Percentiles rank a stretch among this genome's conserved stretches.
Conservation (phyloP, 2,888 invertebrate species). For the Crematogaster levior region DNA sequence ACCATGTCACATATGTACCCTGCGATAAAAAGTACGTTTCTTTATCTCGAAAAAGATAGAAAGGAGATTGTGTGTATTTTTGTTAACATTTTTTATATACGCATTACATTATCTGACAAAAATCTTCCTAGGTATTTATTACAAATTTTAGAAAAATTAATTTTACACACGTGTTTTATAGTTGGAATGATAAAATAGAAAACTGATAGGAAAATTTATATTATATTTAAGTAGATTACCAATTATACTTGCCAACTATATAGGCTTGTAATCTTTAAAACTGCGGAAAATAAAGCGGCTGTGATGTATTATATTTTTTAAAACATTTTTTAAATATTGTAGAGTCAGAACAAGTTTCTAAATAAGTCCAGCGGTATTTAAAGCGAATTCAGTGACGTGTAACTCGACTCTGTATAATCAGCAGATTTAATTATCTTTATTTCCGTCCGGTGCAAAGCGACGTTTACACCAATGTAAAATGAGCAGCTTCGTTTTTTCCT, state of each 20-base stretch:
- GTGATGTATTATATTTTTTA: too few relatives aligned
- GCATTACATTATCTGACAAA: not conserved
- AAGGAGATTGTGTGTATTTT: not conserved
- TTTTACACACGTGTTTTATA: not conserved
- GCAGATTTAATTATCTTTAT: constrained; percentile 40
- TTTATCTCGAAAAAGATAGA: constrained; percentile 2
- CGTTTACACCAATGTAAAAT: not conserved
- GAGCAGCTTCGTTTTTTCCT: not conserved
- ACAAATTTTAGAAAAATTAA: not conserved
- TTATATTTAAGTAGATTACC: too few relatives aligned
- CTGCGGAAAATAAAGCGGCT: not conserved
- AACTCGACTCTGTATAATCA: constrained; percentile 1
- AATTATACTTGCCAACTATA: too few relatives aligned
- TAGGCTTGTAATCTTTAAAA: not conserved
- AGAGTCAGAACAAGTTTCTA: not conserved
- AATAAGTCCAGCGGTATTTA: not conserved
- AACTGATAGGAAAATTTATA: not conserved
- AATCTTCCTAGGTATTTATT: not conserved
- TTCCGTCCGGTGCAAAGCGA: not conserved
- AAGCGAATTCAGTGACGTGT: not conserved
- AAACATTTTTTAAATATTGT: not conserved
- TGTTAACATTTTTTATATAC: not conserved
- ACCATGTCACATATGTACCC: not conserved
- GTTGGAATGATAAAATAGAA: not conserved
- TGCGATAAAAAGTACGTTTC: constrained; percentile 22